Percentiles rank a stretch among this genome's conserved stretches.
Conservation (phyloP, 2,888 invertebrate genomes). For the Sesia apiformis region DNA sequence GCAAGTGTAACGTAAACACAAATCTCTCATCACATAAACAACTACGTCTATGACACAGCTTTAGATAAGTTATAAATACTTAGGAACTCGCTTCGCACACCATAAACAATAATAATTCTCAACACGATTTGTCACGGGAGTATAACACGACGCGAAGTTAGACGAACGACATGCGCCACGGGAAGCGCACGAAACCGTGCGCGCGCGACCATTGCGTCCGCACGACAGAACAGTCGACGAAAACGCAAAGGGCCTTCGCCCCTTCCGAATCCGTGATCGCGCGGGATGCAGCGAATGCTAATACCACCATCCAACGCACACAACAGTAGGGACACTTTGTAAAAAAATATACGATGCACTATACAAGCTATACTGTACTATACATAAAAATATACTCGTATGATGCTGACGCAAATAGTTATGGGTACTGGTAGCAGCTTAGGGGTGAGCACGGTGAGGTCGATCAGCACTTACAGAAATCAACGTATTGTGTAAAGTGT, state of each 20-base stretch:
- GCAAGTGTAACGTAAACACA: slow-evolving; percentile 51
- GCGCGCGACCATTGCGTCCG: slow-evolving; percentile 60
- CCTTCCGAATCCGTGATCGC: slow-evolving; percentile 68
- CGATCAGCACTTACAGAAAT: too few species aligned
- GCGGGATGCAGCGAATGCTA: slow-evolving; percentile 65
- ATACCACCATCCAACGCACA: slow-evolving; percentile 19
- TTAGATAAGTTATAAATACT: slow-evolving; percentile 44
- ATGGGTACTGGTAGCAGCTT: too few species aligned
- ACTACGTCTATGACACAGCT: slow-evolving; percentile 29
- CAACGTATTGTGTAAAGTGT: too few species aligned
- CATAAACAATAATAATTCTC: slow-evolving; percentile 47
- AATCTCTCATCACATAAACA: slow-evolving; percentile 43
- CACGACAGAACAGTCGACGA: slow-evolving; percentile 55
- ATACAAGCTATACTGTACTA: too few species aligned
- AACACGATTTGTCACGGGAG: slow-evolving; percentile 47
- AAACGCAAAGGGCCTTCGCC: slow-evolving; percentile 62
- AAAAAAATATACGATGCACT: too few species aligned
- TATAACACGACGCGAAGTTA: slow-evolving; percentile 17
- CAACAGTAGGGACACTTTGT: too few species aligned
- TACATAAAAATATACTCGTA: too few species aligned
- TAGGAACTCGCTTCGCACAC: slow-evolving; percentile 40
- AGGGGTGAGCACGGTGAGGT: too few species aligned
- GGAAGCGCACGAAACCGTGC: slow-evolving; percentile 40
- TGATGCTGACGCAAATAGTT: too few species aligned
- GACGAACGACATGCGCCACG: slow-evolving; percentile 34